phyloP scores from a whole-genome alignment of 2,888 invertebrate genomes.

The Heliconius hortense region DNA sequence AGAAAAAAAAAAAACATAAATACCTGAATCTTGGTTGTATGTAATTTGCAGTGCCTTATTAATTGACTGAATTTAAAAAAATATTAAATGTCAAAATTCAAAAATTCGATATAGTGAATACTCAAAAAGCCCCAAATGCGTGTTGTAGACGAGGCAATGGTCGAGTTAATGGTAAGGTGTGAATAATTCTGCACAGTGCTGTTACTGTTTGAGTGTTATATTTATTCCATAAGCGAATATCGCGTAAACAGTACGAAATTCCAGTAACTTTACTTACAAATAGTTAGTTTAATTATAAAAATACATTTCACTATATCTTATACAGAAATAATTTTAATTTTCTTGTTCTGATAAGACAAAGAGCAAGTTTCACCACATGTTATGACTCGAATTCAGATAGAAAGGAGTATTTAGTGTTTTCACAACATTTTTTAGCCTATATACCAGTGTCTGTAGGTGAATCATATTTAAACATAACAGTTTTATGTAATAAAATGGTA shows the following conservation, averaged over 20 bases:
- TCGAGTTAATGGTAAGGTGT: conserved; percentile 59
- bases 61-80: conserved; percentile 20
- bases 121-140: conserved; percentile 56
- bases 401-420: not conserved
- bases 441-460: not conserved
- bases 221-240: conserved; percentile 59
- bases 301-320: not conserved
- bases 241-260: conserved; percentile 36
- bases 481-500: not conserved
- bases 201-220: conserved; percentile 66
- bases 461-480: not conserved
- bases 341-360: not conserved
- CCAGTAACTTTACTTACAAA: conserved; percentile 18
- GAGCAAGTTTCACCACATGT: not conserved
- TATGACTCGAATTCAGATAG: not conserved
- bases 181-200: conserved; percentile 55
- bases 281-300: conserved; percentile 8
- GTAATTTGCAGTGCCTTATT: not conserved
- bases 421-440: no score
- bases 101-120: conserved; percentile 40
- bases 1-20: conserved; percentile 2
- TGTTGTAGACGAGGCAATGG: conserved; percentile 63
- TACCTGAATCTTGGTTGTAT: conserved; percentile 19
- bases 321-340: not conserved
- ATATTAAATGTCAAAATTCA: conserved; percentile 40